A percentile compares a stretch with the other conserved stretches of the same genome.
phyloP scores from a whole-genome alignment of 2,888 invertebrate species.

The Drosophila helvetica region DNA sequence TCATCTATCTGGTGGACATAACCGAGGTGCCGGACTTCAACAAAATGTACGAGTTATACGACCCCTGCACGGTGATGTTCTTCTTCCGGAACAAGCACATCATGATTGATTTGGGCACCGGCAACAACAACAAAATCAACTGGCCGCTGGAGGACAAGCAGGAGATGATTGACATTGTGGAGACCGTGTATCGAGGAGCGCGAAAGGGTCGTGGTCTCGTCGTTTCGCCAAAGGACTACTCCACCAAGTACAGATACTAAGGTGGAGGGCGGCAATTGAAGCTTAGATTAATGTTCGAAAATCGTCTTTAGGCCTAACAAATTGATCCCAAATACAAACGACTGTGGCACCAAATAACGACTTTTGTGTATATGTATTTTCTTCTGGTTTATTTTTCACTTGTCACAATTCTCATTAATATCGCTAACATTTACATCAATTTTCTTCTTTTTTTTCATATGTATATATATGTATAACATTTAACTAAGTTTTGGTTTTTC shows the following conservation, averaged over 20 bases:
- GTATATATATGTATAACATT: conserved; percentile 78
- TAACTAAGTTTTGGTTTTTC: conserved; percentile 75
- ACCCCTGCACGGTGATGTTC: too few species aligned
- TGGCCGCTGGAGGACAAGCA: too few species aligned
- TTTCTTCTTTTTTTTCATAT: conserved; percentile 35
- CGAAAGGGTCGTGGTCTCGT: too few species aligned
- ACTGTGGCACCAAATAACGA: conserved; percentile 26
- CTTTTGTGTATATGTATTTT: conserved; percentile 68
- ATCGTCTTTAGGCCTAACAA: conserved; percentile 24
- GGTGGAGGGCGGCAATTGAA: conserved; percentile 71
- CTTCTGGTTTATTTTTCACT: conserved; percentile 63
- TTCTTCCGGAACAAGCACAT: too few species aligned
- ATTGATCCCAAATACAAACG: conserved; percentile 31
- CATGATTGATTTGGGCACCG: too few species aligned
- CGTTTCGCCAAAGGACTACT: conserved; percentile 98
- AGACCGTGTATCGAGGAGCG: too few species aligned
- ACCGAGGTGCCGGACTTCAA: too few species aligned
- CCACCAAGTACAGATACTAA: conserved; percentile 99
- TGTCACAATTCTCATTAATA: conserved; percentile 79
- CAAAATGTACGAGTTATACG: too few species aligned
- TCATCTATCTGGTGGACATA: too few species aligned
- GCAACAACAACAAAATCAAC: too few species aligned
- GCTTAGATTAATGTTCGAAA: conserved; percentile 6
- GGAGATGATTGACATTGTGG: too few species aligned
- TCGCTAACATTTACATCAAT: conserved; percentile 82